Conservation (phyloP, 2,797 vertebrate genomes). For the Rhinella marina region DNA sequence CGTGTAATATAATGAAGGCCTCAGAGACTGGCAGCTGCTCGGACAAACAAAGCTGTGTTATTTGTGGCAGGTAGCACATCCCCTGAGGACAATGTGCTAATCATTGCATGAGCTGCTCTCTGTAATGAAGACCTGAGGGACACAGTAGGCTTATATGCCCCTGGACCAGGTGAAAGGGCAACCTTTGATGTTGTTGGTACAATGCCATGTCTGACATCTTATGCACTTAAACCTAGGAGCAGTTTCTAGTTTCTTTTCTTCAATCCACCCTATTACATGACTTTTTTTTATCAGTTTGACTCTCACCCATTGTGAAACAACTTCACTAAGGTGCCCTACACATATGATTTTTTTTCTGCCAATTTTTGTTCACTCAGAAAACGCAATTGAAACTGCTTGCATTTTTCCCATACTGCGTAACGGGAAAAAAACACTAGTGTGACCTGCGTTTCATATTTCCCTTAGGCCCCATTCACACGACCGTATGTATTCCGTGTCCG, state of each 20-base stretch:
- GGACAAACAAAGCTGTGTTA: slow-evolving; percentile 72
- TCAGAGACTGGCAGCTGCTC: slow-evolving; percentile 65
- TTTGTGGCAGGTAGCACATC: slow-evolving; percentile 73
- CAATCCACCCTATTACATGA: neutral
- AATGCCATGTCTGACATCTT: slow-evolving; percentile 53
- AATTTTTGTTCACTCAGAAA: too few relatives aligned
- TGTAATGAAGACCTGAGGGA: slow-evolving; percentile 74
- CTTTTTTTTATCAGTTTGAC: neutral
- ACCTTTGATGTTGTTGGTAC: slow-evolving; percentile 57
- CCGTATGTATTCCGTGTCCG: too few relatives aligned
- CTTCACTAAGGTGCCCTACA: neutral
- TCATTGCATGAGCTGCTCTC: slow-evolving; percentile 73
- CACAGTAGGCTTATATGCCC: slow-evolving; percentile 48
- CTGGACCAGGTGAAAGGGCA: slow-evolving; percentile 60
- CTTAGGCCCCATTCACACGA: too few relatives aligned
- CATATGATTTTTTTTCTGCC: too few relatives aligned
- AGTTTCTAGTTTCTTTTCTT: slow-evolving; percentile 25
- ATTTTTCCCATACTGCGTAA: too few relatives aligned
- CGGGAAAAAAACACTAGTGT: too few relatives aligned
- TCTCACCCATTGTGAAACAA: neutral
- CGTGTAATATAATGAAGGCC: slow-evolving; percentile 72
- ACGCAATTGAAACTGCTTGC: too few relatives aligned
- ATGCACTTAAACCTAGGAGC: slow-evolving; percentile 26
- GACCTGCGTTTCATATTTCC: too few relatives aligned
- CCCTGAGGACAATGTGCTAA: slow-evolving; percentile 69